Evolutionary conservation across 35 echinoderm and acorn worm species (phyloP).

Genomic region (Acanthaster planci): DNA sequence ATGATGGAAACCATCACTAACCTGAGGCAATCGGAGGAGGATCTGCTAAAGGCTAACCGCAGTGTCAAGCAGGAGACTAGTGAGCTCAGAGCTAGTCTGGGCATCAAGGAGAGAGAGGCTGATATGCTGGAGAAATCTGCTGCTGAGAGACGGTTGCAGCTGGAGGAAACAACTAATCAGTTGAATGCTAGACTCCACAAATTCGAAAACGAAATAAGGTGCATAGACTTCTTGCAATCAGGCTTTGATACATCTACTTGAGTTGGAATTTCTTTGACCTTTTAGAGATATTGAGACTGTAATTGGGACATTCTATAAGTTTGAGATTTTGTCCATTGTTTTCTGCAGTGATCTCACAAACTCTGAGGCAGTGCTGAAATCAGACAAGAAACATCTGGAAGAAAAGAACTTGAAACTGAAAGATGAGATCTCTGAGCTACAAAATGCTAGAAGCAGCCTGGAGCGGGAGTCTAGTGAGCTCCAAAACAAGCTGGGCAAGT

Average conservation of each 20-base stretch:
- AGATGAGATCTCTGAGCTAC: neutral
- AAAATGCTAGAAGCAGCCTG: neutral
- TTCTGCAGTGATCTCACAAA: neutral
- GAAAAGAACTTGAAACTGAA: neutral
- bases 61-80: neutral
- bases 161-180: neutral
- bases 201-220: no score
- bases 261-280: no score
- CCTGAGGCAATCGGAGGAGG: neutral
- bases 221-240: no score
- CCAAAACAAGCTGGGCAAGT: neutral
- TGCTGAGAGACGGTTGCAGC: neutral
- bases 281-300: no score
- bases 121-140: neutral
- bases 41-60: neutral
- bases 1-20: slow-evolving; percentile 1
- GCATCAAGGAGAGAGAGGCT: neutral
- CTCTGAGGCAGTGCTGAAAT: neutral
- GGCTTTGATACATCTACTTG: no score
- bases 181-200: no score
- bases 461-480: neutral
- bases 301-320: no score
- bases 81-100: neutral
- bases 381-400: neutral
- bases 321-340: no score